Evolutionary conservation across 1,140 invertebrate genomes (phyloP).

Genomic region (Lucilia sericata): DNA sequence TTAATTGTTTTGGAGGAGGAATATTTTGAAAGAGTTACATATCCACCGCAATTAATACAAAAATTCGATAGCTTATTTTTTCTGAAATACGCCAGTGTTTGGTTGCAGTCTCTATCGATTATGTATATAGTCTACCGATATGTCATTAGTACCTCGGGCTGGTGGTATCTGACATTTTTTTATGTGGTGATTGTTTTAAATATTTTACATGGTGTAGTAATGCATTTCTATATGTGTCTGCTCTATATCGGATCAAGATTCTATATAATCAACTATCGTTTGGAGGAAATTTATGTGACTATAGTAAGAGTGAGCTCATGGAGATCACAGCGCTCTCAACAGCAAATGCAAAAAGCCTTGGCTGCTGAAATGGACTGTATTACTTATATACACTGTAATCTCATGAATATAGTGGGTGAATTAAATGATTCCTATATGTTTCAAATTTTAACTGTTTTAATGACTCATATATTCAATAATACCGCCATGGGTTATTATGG

Average conservation of each 20-base stretch:
- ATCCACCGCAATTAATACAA: background rate
- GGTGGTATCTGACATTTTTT: background rate
- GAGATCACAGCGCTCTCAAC: background rate
- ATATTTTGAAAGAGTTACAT: background rate
- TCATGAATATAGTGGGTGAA: background rate
- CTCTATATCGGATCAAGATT: background rate
- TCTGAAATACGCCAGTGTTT: background rate
- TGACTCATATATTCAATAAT: background rate
- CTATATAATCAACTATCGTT: background rate
- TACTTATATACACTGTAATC: background rate
- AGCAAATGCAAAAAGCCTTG: constrained; percentile 22
- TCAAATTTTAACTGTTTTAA: background rate
- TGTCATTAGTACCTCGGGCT: background rate
- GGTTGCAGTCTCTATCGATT: background rate
- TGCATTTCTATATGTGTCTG: constrained; percentile 1
- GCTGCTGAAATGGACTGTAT: background rate
- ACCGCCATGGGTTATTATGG: constrained; percentile 13
- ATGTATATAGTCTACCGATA: background rate
- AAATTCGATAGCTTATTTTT: background rate
- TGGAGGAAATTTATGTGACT: background rate
- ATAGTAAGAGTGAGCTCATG: background rate
- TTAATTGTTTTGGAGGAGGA: background rate
- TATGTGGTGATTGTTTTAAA: background rate
- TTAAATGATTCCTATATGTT: background rate
- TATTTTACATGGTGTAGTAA: background rate